Evolutionary conservation across 2,113 vertebrate species (phyloP), one percentile per base, ranked within the genome.

Genomic region (Sphaerodactylus townsendi): DNA sequence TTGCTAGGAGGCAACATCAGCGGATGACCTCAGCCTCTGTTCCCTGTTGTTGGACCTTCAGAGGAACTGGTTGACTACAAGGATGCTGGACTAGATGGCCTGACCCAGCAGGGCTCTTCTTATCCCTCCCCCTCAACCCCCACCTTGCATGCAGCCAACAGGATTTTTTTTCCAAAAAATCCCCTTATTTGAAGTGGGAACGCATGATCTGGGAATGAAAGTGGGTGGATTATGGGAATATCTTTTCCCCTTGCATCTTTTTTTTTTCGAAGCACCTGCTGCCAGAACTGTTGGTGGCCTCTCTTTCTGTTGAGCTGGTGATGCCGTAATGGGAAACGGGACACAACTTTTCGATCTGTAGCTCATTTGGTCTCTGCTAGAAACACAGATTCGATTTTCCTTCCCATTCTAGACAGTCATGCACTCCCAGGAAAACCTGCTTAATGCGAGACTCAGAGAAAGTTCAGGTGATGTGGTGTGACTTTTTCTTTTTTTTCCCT

Each of bases 161-260:
- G 15, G 23, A 41, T 39, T 3, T 19, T 77, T 41, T 68, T 77
- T 44, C 35, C 33, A 48, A 33, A n/a, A 35, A 59, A 21, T 59
- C 21, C 48, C 39, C 1, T 2, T 46, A 17, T 33, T 76, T 77
- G 33, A 56, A 28, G 59, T n/a, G 41, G 59, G 35, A 1, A 44
- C 44, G 25, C 1, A 6, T 75, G 7, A 76, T 35, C 14, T 8
- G 59, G 59, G 23, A 62, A 62, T 62, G 59, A 25, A 62, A 28
- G 53, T 50, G 25, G 25, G 46, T 53, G 53, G 11, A 50, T 75
- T 28, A 15, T 80, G 84, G 90, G 76, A 81, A 74, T 85, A 6
- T 87, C 1, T 7, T 59, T 2, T 5, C 23, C 25, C 59, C 46
- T 9, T 17, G 10, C 35, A 71, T 41, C 44, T 78, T 76, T 41